These are phyloP conservation scores for Seriola dumerili DNA, from an alignment of 2,113 vertebrate genomes.

Conservation along the genomic window DNA sequence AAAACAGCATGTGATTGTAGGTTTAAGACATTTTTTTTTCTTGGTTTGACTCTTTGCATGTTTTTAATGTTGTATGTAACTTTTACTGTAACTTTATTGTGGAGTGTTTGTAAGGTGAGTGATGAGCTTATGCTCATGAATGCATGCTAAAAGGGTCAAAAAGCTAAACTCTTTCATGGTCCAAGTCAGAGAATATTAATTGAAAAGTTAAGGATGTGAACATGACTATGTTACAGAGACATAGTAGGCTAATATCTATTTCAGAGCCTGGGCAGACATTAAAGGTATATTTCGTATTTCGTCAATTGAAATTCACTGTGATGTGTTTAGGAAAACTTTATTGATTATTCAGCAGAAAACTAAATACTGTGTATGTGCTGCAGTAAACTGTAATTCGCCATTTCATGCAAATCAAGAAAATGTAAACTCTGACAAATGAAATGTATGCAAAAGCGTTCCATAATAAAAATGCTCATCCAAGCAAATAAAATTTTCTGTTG, in stretches of 20 bases:
- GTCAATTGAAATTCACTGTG: neutral
- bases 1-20: neutral
- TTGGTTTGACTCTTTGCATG: neutral
- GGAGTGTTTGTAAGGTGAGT: neutral
- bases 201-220: neutral
- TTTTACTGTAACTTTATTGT: neutral
- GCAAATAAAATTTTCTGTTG: conserved; percentile 14
- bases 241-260: neutral
- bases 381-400: conserved; percentile 1
- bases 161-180: neutral
- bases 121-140: neutral
- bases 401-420: conserved; percentile 27
- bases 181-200: neutral
- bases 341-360: conserved; percentile 34
- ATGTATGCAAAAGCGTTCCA: conserved; percentile 1
- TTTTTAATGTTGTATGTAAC: neutral
- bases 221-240: neutral
- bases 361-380: conserved; percentile 8
- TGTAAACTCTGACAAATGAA: conserved; percentile 24
- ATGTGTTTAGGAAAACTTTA: conserved; percentile 39
- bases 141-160: neutral
- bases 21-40: neutral
- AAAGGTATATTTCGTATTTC: neutral
- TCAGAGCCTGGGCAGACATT: neutral
- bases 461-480: conserved; percentile 28